phyloP scores from a whole-genome alignment of 2,888 invertebrate species.

The Orthosia gracilis region DNA sequence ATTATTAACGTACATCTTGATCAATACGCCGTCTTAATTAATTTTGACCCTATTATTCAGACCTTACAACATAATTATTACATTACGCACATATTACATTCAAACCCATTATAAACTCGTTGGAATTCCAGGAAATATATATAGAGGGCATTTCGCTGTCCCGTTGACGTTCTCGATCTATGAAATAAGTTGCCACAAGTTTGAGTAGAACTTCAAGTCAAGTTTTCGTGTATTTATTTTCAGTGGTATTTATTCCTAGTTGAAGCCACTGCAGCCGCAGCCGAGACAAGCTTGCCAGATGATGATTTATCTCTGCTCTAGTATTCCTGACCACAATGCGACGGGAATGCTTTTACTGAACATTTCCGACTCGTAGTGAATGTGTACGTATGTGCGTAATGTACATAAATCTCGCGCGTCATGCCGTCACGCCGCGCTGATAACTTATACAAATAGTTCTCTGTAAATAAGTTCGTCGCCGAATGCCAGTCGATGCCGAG shows the following conservation, averaged over 20 bases:
- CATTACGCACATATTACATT: no score
- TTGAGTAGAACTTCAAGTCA: background rate
- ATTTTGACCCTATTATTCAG: no score
- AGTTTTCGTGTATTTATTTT: background rate
- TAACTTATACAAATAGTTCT: slow-evolving; percentile 37
- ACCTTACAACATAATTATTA: no score
- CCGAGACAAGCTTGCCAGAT: slow-evolving; percentile 5
- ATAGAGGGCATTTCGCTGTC: no score
- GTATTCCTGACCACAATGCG: slow-evolving; percentile 13
- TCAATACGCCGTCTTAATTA: background rate
- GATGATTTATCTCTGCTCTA: slow-evolving; percentile 33
- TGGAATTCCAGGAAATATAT: background rate
- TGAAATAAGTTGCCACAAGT: background rate
- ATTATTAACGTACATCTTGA: background rate
- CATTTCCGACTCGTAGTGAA: slow-evolving; percentile 28
- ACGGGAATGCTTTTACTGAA: slow-evolving; percentile 34
- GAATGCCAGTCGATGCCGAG: background rate
- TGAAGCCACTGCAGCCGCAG: background rate
- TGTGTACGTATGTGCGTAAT: slow-evolving; percentile 41
- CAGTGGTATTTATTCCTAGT: slow-evolving; percentile 2
- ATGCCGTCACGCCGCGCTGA: slow-evolving; percentile 18
- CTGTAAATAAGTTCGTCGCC: slow-evolving; percentile 8
- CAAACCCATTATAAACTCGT: background rate
- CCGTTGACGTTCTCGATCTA: background rate
- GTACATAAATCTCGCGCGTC: slow-evolving; percentile 44